Conservation (phyloP, 2,797 vertebrate genomes). For the Paramormyrops hopkinsi region DNA sequence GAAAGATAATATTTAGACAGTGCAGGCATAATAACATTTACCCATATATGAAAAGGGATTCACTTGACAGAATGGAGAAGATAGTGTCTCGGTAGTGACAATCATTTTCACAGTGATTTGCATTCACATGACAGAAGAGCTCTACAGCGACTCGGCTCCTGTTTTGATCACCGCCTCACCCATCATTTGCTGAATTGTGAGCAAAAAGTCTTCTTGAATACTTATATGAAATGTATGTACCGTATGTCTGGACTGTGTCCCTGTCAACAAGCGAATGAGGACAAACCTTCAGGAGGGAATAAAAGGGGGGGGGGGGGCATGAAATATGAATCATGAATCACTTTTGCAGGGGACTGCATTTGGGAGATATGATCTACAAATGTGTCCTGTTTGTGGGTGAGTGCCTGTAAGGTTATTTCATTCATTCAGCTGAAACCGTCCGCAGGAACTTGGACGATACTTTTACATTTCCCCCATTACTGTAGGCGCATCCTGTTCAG, state of each 20-base stretch:
- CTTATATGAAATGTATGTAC: conserved; percentile 7
- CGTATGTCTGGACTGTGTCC: background rate
- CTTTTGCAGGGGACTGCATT: background rate
- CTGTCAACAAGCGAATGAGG: background rate
- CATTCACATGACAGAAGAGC: background rate
- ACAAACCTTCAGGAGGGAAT: background rate
- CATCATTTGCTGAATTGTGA: conserved; percentile 8
- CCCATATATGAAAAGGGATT: background rate
- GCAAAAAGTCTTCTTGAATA: background rate
- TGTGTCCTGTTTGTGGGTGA: conserved; percentile 1
- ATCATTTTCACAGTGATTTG: conserved; percentile 1
- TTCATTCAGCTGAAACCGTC: background rate
- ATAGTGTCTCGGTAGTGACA: background rate
- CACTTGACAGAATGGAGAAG: background rate
- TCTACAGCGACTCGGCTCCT: background rate
- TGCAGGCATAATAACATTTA: background rate
- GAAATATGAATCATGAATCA: conserved; percentile 6
- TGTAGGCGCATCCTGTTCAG: background rate
- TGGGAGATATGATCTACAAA: conserved; percentile 6
- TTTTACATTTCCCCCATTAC: background rate
- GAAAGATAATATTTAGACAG: background rate
- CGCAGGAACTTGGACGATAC: background rate
- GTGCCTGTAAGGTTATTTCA: conserved; percentile 10
- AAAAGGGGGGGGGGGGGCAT: background rate
- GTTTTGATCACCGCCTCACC: background rate